phyloP scores from a whole-genome alignment of 1,140 invertebrate genomes.

The Pantala flavescens region DNA sequence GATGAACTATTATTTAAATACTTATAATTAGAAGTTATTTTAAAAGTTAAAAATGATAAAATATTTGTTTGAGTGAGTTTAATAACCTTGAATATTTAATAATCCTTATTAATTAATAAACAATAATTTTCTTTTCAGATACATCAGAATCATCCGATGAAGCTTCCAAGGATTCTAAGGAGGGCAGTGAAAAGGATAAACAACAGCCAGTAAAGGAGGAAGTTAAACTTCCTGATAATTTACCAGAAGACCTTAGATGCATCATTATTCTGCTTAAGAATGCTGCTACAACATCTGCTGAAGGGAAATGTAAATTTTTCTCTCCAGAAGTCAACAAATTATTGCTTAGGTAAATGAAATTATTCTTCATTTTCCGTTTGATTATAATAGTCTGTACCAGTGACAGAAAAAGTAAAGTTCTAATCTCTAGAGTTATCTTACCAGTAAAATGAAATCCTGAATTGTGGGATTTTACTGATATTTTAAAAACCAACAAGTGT shows the following conservation, averaged over 20 bases:
- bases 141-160: background rate
- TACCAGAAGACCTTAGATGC: constrained; percentile 44
- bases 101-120: no score
- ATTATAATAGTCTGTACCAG: constrained; percentile 13
- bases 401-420: no score
- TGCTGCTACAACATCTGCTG: constrained; percentile 41
- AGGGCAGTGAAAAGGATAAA: constrained; percentile 22
- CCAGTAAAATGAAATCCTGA: no score
- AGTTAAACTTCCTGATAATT: constrained; percentile 43
- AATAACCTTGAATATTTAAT: no score
- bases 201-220: constrained; percentile 31
- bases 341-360: constrained; percentile 50
- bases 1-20: no score
- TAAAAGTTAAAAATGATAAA: no score
- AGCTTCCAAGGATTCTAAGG: constrained; percentile 19
- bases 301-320: constrained; percentile 54
- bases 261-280: constrained; percentile 47
- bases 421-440: no score
- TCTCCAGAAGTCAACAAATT: constrained; percentile 47
- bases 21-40: no score
- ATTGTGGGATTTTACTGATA: no score
- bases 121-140: constrained; percentile 11
- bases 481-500: no score
- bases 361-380: constrained; percentile 13
- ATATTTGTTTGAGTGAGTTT: no score